Conservation (phyloP, 1,140 invertebrate genomes). For the Myzus persicae region DNA sequence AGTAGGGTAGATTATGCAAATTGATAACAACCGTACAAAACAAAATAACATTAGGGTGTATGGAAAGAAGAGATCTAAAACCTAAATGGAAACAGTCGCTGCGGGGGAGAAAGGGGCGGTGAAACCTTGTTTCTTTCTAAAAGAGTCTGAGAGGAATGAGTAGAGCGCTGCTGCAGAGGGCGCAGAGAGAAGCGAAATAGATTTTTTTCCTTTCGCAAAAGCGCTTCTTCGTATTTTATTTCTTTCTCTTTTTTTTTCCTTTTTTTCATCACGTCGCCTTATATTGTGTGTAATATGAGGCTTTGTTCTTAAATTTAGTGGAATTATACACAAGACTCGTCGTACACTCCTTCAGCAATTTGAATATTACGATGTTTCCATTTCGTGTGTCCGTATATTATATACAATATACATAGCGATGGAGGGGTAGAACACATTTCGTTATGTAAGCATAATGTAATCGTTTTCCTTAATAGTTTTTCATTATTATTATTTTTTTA, state of each 20-base stretch:
- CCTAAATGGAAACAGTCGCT: conserved; percentile 56
- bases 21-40: conserved; percentile 58
- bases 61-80: conserved; percentile 57
- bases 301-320: conserved; percentile 56
- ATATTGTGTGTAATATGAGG: conserved; percentile 52
- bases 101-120: neutral
- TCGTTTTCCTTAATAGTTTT: conserved; percentile 40
- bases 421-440: conserved; percentile 5
- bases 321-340: conserved; percentile 50
- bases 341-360: neutral
- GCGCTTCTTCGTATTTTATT: conserved; percentile 43
- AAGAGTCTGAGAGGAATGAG: neutral
- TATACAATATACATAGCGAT: neutral
- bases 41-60: conserved; percentile 58
- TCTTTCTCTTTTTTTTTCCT: neutral
- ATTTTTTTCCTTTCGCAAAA: conserved; percentile 42
- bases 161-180: neutral
- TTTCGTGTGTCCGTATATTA: conserved; percentile 40
- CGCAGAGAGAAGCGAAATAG: conserved; percentile 34
- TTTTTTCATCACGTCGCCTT: conserved; percentile 46
- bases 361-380: conserved; percentile 52
- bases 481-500: conserved; percentile 44
- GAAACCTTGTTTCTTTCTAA: conserved; percentile 53
- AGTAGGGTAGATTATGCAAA: conserved; percentile 56
- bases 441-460: conserved; percentile 47